phyloP scores from a whole-genome alignment of 1,140 invertebrate species.

The Lasioglossum albipes region DNA sequence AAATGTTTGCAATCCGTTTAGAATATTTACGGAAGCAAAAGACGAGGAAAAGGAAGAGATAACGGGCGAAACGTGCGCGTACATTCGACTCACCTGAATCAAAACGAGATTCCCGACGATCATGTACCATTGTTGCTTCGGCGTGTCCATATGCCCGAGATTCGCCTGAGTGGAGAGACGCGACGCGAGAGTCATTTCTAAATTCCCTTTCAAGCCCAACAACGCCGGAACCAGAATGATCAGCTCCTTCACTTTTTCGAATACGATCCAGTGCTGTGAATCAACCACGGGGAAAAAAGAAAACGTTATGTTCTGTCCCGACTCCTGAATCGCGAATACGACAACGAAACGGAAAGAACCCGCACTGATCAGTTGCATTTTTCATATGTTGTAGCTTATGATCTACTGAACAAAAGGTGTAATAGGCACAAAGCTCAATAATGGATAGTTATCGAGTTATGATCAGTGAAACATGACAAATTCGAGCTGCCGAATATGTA shows the following conservation, averaged over 20 bases:
- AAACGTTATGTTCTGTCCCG: background rate
- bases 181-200: conserved; percentile 98
- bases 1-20: background rate
- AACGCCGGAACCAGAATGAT: conserved; percentile 97
- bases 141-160: conserved; percentile 89
- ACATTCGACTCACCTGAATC: conserved; percentile 83
- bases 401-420: no score
- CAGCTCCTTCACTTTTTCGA: conserved; percentile 91
- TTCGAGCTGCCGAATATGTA: no score
- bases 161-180: conserved; percentile 95
- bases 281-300: background rate
- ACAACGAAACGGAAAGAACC: no score
- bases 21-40: background rate
- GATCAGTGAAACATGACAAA: no score
- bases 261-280: conserved; percentile 92
- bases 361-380: no score
- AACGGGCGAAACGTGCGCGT: background rate
- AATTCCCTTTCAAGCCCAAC: conserved; percentile 97
- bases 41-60: conserved; percentile 1
- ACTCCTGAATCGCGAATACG: no score
- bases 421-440: no score
- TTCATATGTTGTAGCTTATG: no score
- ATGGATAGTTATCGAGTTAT: no score
- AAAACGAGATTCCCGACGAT: conserved; percentile 93
- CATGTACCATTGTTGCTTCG: conserved; percentile 86